Percentiles rank a stretch among this genome's conserved stretches.
Conservation (phyloP, 2,888 invertebrate genomes). For the Mesopsocus fuscifrons region DNA sequence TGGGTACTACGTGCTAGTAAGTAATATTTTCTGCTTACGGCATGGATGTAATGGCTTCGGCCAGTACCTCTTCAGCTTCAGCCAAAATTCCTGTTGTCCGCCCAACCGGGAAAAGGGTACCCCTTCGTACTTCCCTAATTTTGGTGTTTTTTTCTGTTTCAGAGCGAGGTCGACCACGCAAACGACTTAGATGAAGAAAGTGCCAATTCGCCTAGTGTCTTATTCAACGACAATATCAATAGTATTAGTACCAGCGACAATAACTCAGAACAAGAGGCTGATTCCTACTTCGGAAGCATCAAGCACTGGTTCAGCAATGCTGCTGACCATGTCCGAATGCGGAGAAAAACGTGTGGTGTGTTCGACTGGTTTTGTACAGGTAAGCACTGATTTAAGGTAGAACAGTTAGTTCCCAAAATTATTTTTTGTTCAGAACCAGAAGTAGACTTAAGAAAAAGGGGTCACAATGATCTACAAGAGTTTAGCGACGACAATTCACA, state of each 20-base stretch:
- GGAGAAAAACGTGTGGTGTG: not conserved
- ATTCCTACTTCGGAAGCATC: slow-evolving; percentile 2
- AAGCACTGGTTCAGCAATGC: not conserved
- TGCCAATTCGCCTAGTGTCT: slow-evolving; percentile 7
- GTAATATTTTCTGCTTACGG: too few species aligned
- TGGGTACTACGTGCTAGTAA: too few species aligned
- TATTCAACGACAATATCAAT: slow-evolving; percentile 7
- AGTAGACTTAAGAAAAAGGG: too few species aligned
- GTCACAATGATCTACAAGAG: too few species aligned
- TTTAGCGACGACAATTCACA: too few species aligned
- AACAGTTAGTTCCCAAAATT: too few species aligned
- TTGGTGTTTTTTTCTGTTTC: not conserved
- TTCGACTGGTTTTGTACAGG: not conserved
- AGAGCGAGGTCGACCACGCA: not conserved
- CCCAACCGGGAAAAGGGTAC: too few species aligned
- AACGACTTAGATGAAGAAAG: slow-evolving; percentile 1
- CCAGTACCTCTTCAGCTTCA: too few species aligned
- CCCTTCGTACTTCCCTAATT: not conserved
- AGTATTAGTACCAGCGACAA: not conserved
- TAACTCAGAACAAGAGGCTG: not conserved
- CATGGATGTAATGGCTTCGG: too few species aligned
- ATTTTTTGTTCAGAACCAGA: too few species aligned
- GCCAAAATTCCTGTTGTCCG: too few species aligned
- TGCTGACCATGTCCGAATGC: not conserved
- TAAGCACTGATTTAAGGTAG: too few species aligned